Base-by-base conservation (phyloP, 2,888 invertebrate genomes). In the Drosophila stalkeri region DNA sequence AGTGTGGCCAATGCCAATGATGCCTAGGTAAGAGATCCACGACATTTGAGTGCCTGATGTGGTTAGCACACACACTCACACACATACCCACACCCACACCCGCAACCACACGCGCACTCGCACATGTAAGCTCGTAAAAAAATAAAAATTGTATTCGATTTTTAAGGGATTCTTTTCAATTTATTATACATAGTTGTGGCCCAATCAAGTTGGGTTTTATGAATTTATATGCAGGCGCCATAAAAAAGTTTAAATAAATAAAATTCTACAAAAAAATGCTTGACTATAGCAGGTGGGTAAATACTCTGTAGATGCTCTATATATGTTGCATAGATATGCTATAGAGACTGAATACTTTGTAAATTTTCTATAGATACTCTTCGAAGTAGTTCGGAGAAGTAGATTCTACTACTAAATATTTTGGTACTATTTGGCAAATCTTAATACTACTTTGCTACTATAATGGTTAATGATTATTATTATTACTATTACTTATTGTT, bases 111-210 rank as follows among this genome's bases (percentile, higher is more conserved):
- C 51, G 18, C 31, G 14, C 18, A 6, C 44, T 43, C 46, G 16
- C 23, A 44, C 2, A 20, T 44, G 35, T 4, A 35, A 31, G 37
- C 23, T 71, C 77, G 69, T 80, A 77, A 77, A 74, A 72, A 74
- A 64, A 64, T 33, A 51, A 64, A 70, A 60, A 39, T 60, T 70
- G 64, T 78, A 82, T 82, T 67, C 63, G 60, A 74, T 67, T 82
- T 83, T 79, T 64, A 65, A 68, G 70, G 74, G 77, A 66, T 80
- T 69, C 60, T 74, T 75, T 83, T 83, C 80, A 83, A 85, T 85
- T 83, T 83, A 82, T 83, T 81, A 64, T 80, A 81, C 74, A 66
- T 63, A 59, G 71, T 73, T 65, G 75, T 35, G 56, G 72, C 35
- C 75, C 68, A 65, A 74, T 77, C 75, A 67, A 74, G 77, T 67